Percentiles rank a stretch among this genome's conserved stretches.
Evolutionary conservation across 2,797 vertebrate species (phyloP).

Genomic region (Aldrovandia affinis): DNA sequence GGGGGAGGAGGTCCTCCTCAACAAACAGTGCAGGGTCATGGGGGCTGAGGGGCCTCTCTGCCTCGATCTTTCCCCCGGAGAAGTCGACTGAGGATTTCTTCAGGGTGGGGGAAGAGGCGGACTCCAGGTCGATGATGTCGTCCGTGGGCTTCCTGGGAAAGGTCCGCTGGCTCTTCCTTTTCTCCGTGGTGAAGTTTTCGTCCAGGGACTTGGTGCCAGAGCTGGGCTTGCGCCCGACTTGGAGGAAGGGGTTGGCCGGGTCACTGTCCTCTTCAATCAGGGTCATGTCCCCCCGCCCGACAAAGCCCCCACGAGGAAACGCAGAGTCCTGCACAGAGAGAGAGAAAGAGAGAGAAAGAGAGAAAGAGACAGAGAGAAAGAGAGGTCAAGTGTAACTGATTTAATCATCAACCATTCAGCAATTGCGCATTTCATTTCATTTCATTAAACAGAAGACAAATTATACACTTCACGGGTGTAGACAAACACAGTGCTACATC

Average conservation of each 20-base stretch:
- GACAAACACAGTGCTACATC: background rate
- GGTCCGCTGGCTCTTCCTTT: slow-evolving; percentile 24
- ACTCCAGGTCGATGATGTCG: slow-evolving; percentile 37
- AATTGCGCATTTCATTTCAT: too few relatives aligned
- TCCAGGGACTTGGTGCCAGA: slow-evolving; percentile 11
- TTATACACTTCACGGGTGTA: background rate
- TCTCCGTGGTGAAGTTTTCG: slow-evolving; percentile 53
- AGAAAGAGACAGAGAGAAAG: background rate
- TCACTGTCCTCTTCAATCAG: slow-evolving; percentile 48
- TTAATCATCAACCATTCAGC: too few relatives aligned
- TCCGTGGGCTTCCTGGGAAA: slow-evolving; percentile 32
- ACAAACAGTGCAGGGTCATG: slow-evolving; percentile 37
- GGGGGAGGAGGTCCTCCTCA: slow-evolving; percentile 47
- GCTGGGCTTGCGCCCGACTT: slow-evolving; percentile 42
- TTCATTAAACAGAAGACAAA: background rate
- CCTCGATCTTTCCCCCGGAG: background rate
- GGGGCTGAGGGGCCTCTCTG: background rate
- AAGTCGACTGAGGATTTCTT: slow-evolving; percentile 27
- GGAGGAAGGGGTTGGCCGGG: background rate
- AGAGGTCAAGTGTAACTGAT: too few relatives aligned
- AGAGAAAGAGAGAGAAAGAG: background rate
- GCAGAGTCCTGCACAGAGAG: background rate
- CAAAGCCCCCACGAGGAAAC: background rate
- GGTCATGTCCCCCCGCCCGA: slow-evolving; percentile 20
- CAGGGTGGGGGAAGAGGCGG: slow-evolving; percentile 27